A percentile compares a stretch with the other conserved stretches of the same genome.
phyloP scores from a whole-genome alignment of 2,113 vertebrate genomes.

The Caranx melampygus region DNA sequence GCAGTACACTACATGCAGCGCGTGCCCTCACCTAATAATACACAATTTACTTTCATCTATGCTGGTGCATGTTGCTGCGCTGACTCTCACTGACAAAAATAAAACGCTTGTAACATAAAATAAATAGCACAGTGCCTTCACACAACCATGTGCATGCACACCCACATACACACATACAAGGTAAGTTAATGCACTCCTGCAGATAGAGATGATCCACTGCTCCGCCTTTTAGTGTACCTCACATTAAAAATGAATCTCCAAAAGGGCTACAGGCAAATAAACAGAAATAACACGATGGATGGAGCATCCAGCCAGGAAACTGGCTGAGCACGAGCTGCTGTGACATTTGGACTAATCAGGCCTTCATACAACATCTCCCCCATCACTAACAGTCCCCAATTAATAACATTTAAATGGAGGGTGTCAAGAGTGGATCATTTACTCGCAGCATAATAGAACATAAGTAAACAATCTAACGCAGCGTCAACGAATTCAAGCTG shows the following conservation, averaged over 20 bases:
- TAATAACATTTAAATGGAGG: constrained; percentile 55
- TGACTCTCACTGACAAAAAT: constrained; percentile 40
- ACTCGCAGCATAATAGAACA: constrained; percentile 18
- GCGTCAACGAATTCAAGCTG: constrained; percentile 21
- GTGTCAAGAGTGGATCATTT: constrained; percentile 61
- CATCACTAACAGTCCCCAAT: constrained; percentile 37
- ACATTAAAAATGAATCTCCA: constrained; percentile 63
- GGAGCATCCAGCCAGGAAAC: constrained; percentile 7
- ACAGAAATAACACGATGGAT: constrained; percentile 40
- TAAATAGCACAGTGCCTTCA: constrained; percentile 35
- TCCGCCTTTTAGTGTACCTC: constrained; percentile 49
- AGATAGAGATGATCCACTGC: constrained; percentile 44
- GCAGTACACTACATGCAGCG: constrained; percentile 29
- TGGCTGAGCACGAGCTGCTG: constrained; percentile 12
- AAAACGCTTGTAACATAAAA: constrained; percentile 45
- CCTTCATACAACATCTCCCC: constrained; percentile 29
- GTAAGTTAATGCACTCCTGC: constrained; percentile 52
- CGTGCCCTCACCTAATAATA: constrained; percentile 45
- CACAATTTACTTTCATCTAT: constrained; percentile 60
- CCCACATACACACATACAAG: constrained; percentile 23
- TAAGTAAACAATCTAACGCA: constrained; percentile 17
- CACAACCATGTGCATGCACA: neutral
- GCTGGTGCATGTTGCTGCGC: constrained; percentile 18
- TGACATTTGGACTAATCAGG: constrained; percentile 57
- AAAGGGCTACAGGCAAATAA: constrained; percentile 55